Evolutionary conservation across 2,113 vertebrate species (phyloP).

Genomic region (Melanotaenia duboulayi): DNA sequence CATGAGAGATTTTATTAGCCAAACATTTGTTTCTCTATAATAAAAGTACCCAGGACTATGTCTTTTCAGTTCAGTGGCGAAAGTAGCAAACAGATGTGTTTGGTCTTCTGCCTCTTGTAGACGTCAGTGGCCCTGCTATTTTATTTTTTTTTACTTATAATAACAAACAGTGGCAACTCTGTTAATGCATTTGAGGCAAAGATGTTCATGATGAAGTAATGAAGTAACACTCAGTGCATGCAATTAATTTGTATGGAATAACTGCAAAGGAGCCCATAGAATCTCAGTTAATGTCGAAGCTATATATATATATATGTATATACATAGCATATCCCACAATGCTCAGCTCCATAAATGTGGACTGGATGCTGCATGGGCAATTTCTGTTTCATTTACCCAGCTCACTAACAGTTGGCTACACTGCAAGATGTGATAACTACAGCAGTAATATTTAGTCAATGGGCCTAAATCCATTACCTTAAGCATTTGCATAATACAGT

Average conservation of each 20-base stretch:
- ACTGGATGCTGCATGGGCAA: slow-evolving; percentile 63
- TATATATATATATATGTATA: no score
- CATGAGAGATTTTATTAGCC: slow-evolving; percentile 78
- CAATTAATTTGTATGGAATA: slow-evolving; percentile 65
- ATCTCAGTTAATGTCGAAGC: slow-evolving; percentile 52
- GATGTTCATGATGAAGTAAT: slow-evolving; percentile 25
- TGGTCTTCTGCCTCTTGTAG: slow-evolving; percentile 23
- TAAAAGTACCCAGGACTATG: slow-evolving; percentile 54
- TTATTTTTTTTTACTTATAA: slow-evolving; percentile 16
- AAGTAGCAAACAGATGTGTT: slow-evolving; percentile 79
- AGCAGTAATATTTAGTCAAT: slow-evolving; percentile 69
- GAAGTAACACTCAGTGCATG: slow-evolving; percentile 28
- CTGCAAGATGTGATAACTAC: slow-evolving; percentile 67
- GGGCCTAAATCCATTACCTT: slow-evolving; percentile 74
- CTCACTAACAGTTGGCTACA: slow-evolving; percentile 80
- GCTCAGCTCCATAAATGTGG: slow-evolving; percentile 62
- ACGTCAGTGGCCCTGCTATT: slow-evolving; percentile 36
- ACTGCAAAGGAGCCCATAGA: slow-evolving; percentile 43
- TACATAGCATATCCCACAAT: slow-evolving; percentile 45
- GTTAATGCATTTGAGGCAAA: slow-evolving; percentile 21
- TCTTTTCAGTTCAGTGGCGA: slow-evolving; percentile 71
- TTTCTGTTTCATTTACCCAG: slow-evolving; percentile 77
- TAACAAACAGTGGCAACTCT: not conserved
- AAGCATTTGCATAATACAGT: slow-evolving; percentile 76
- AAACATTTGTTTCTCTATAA: slow-evolving; percentile 80